Percentiles rank a stretch among this genome's conserved stretches.
Evolutionary conservation across 2,113 vertebrate genomes (phyloP).

Genomic region (Oreochromis spilurus): DNA sequence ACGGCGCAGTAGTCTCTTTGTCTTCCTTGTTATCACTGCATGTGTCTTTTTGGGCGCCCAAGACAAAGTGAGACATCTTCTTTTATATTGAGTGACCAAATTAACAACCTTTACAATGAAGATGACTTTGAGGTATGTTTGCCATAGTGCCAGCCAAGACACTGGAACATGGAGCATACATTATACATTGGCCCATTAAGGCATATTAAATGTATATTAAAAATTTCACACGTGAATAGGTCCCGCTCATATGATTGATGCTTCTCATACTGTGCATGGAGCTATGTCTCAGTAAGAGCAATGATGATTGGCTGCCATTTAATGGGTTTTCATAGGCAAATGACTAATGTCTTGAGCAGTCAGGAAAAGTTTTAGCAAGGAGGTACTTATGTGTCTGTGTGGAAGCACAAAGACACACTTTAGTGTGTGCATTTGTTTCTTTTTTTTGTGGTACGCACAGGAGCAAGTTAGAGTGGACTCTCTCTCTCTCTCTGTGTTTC

Average conservation of each 20-base stretch:
- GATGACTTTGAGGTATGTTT: conserved; percentile 55
- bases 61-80: conserved; percentile 6
- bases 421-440: not conserved
- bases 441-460: not conserved
- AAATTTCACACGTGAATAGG: conserved; percentile 65
- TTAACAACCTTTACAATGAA: conserved; percentile 49
- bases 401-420: not conserved
- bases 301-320: conserved; percentile 64
- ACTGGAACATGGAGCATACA: conserved; percentile 44
- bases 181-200: conserved; percentile 63
- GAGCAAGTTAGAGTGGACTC: not conserved
- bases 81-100: conserved; percentile 19
- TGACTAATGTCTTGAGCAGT: conserved; percentile 55
- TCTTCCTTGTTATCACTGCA: conserved; percentile 6
- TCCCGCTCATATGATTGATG: conserved; percentile 65
- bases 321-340: conserved; percentile 61
- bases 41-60: not conserved
- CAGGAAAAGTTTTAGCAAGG: conserved; percentile 41
- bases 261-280: conserved; percentile 39
- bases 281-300: conserved; percentile 58
- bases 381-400: conserved; percentile 4
- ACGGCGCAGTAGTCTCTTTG: conserved; percentile 4
- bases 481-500: not conserved
- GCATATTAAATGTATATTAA: conserved; percentile 68
- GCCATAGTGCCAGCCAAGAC: conserved; percentile 13